Conservation (phyloP, 2,888 invertebrate species). For the Ischnura elegans region DNA sequence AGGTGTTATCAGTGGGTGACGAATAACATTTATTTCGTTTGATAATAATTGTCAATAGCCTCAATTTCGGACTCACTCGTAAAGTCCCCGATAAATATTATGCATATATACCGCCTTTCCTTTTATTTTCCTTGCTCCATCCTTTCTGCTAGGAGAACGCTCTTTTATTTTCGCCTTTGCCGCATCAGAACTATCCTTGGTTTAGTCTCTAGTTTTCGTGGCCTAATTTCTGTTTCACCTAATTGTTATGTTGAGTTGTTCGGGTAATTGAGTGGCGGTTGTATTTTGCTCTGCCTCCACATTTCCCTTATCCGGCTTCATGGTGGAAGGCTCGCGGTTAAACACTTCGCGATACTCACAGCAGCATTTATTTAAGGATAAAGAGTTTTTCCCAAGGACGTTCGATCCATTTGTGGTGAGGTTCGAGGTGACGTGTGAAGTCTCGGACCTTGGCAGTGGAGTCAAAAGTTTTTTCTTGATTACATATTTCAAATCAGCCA, state of each 20-base stretch:
- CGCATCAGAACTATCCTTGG: too few species aligned
- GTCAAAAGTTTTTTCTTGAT: neutral
- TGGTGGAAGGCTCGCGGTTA: neutral
- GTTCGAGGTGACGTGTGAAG: neutral
- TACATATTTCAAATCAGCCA: neutral
- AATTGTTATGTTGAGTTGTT: neutral
- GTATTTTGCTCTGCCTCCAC: neutral
- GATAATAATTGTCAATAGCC: too few species aligned
- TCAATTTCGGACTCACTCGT: too few species aligned
- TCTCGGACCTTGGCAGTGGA: neutral
- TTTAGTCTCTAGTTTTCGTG: neutral
- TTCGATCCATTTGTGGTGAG: neutral
- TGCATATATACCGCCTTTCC: too few species aligned
- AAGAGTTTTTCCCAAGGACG: neutral
- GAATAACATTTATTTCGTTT: too few species aligned
- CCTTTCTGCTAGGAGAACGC: too few species aligned
- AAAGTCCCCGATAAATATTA: too few species aligned
- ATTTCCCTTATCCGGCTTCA: neutral
- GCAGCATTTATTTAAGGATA: neutral
- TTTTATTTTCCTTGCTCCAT: too few species aligned
- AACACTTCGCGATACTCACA: neutral
- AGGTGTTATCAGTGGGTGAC: too few species aligned
- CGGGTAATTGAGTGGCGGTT: neutral
- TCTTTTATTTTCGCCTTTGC: too few species aligned
- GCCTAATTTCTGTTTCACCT: neutral